Base-by-base conservation (phyloP, 2,113 vertebrate species). In the Hystrix cristata region DNA sequence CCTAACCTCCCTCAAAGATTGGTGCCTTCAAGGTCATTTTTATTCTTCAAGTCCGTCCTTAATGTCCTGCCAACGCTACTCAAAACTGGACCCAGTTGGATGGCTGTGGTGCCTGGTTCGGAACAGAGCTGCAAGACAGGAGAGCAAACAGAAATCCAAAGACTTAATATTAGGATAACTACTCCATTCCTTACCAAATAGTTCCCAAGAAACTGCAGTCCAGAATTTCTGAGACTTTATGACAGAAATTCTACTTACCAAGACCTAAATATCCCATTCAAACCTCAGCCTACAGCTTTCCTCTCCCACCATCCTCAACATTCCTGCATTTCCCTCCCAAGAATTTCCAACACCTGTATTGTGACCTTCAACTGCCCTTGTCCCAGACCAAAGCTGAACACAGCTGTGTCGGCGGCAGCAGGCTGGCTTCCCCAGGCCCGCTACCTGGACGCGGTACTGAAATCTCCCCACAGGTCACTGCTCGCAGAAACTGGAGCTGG, bases 81-180 rank as follows among this genome's bases (percentile, higher is more conserved):
- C 98, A 99, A 97, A 99, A 99, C 98, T 99, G 99, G 98, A 99
- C 99, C 99, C 99, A 99, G 98, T 98, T 99, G 97, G 99, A 97
- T 38, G 99, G 98, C 95, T 99, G 98, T 97, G 99, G 98, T 96
- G 98, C 97, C 94, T 99, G 98, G 98, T 98, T 98, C 60, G 99
- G 98, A 97, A 98, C 98, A 96, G 98, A 93, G 98, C 98, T 97
- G 98, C 29, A 98, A 98, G 69, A 97, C 90, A 98, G 48, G 43
- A 97, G 93, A 91, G 9, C 96, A 98, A 97, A 81, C 64, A 96
- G 38, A 91, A 31, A 95, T 59, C 74, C 74, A 91, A 60, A 97
- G 29, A 18, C 19, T 72, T 25, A 86, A 18, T 25, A 71, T 85
- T 90, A 95, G 71, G 48, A 18, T 53, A 95, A 53, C 55, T 38